These are phyloP conservation scores for Hypanus sabinus DNA, from an alignment of 2,113 vertebrate genomes.

Conservation along the genomic window DNA sequence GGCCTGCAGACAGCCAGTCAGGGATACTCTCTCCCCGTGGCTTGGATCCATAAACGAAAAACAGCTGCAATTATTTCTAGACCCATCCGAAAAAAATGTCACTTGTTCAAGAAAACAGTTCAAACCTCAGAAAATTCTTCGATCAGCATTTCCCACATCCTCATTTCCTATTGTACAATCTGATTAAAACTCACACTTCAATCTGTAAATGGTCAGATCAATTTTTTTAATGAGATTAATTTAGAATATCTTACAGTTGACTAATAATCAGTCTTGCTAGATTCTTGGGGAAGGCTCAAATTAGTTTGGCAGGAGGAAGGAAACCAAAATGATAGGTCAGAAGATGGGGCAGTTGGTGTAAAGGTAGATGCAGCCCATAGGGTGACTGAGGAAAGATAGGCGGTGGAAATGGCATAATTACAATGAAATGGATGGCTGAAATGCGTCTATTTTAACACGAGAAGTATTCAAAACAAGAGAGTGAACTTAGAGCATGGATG, in stretches of 20 bases:
- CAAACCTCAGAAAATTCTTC: background rate
- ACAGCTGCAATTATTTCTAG: background rate
- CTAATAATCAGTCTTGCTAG: background rate
- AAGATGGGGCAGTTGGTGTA: too few relatives aligned
- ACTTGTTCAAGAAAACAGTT: background rate
- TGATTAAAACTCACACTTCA: background rate
- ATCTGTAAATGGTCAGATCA: background rate
- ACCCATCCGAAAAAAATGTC: background rate
- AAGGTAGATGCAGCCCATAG: too few relatives aligned
- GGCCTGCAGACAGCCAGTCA: background rate
- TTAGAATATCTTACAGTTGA: background rate
- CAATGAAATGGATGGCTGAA: too few relatives aligned
- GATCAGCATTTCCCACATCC: background rate
- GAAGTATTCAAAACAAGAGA: too few relatives aligned
- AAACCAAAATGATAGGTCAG: too few relatives aligned
- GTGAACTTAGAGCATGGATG: too few relatives aligned
- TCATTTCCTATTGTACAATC: background rate
- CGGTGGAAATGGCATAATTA: too few relatives aligned
- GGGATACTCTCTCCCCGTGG: background rate
- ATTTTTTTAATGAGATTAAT: background rate
- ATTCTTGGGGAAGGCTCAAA: too few relatives aligned
- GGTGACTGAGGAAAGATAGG: too few relatives aligned
- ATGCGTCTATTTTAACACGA: too few relatives aligned
- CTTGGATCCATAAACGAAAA: background rate
- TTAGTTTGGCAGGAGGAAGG: too few relatives aligned